Conservation (phyloP, 2,888 invertebrate species). For the Drosophila birchii region DNA sequence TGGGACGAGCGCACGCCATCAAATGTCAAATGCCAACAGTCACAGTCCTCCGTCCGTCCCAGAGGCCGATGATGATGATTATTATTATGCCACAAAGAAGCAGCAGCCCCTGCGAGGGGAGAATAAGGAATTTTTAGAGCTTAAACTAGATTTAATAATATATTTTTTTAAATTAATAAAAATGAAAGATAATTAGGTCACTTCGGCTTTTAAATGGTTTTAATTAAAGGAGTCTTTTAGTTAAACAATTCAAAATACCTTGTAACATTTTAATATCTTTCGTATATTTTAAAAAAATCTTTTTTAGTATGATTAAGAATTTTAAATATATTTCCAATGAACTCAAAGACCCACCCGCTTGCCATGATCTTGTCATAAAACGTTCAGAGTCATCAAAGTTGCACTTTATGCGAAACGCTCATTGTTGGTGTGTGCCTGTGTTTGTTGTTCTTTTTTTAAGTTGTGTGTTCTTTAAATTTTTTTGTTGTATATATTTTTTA, state of each 20-base stretch:
- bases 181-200: not conserved
- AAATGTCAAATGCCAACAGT: slow-evolving; percentile 76
- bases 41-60: slow-evolving; percentile 53
- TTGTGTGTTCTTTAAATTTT: slow-evolving; percentile 33
- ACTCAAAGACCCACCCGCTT: slow-evolving; percentile 30
- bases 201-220: not conserved
- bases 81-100: slow-evolving; percentile 14
- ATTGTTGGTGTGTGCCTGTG: slow-evolving; percentile 32
- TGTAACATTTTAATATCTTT: not conserved
- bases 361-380: slow-evolving; percentile 79
- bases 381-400: slow-evolving; percentile 79
- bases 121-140: not conserved
- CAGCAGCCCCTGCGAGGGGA: slow-evolving; percentile 7
- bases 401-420: slow-evolving; percentile 79
- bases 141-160: not conserved
- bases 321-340: not conserved
- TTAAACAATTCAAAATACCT: not conserved
- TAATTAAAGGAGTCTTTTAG: not conserved
- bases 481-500: slow-evolving; percentile 22
- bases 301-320: not conserved
- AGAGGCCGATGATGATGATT: slow-evolving; percentile 24
- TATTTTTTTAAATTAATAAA: not conserved
- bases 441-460: slow-evolving; percentile 34
- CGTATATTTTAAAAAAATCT: not conserved
- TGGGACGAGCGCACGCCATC: slow-evolving; percentile 70